Percentiles rank a stretch among this genome's conserved stretches.
Conservation (phyloP, 1,140 invertebrate species). For the Pogonognathellus flavescens region DNA sequence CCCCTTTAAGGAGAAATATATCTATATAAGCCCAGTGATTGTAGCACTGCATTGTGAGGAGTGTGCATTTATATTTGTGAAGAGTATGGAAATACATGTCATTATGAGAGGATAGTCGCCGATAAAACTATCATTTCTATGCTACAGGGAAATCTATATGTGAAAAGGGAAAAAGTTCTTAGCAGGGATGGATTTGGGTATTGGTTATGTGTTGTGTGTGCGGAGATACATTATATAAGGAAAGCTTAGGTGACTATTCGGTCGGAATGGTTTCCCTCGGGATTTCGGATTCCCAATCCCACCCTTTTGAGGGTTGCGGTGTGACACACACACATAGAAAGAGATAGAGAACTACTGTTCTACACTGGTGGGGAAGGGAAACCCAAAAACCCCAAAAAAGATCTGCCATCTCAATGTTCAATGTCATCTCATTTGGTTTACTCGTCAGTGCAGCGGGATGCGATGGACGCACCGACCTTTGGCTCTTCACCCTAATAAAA, state of each 20-base stretch:
- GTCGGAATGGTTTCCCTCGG: constrained; percentile 42
- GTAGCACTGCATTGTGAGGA: neutral
- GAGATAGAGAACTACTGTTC: neutral
- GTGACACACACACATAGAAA: constrained; percentile 58
- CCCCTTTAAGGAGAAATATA: neutral
- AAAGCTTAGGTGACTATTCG: constrained; percentile 28
- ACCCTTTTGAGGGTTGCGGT: constrained; percentile 65
- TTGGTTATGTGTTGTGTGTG: too few species aligned
- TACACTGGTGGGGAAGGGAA: constrained; percentile 49
- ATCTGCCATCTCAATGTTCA: constrained; percentile 30
- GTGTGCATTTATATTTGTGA: too few species aligned
- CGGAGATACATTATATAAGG: neutral
- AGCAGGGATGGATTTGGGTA: too few species aligned
- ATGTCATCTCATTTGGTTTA: neutral
- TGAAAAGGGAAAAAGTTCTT: too few species aligned
- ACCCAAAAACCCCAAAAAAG: constrained; percentile 59
- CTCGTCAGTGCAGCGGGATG: too few species aligned
- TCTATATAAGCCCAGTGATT: neutral
- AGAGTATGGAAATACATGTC: too few species aligned
- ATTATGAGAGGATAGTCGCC: too few species aligned
- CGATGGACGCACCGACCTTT: too few species aligned
- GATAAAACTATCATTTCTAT: too few species aligned
- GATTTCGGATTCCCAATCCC: constrained; percentile 53
- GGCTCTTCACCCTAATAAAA: too few species aligned
- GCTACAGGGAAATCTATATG: too few species aligned